Evolutionary conservation across 2,113 vertebrate species (phyloP).

Genomic region (Meles meles): DNA sequence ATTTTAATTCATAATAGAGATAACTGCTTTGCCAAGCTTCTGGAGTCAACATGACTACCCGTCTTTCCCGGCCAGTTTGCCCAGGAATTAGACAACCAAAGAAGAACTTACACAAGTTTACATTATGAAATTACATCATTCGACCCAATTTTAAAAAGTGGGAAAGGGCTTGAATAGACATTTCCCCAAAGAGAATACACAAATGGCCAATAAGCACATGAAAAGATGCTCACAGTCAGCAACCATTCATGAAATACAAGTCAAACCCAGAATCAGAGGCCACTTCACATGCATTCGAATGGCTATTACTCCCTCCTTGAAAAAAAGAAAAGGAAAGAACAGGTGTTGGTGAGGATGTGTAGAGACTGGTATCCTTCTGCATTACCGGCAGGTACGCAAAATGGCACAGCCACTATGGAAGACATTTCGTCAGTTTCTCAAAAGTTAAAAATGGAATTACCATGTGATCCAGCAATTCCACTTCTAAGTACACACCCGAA

Average conservation of each 20-base stretch:
- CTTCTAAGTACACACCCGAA: neutral
- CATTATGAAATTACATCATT: neutral
- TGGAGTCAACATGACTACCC: neutral
- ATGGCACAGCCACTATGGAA: neutral
- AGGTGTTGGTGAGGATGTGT: neutral
- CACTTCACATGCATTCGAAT: neutral
- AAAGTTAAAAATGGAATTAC: neutral
- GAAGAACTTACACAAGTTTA: neutral
- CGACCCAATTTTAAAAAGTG: neutral
- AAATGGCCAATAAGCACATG: no score
- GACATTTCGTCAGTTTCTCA: neutral
- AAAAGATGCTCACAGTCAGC: neutral
- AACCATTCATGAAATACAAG: neutral
- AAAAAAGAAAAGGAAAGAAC: neutral
- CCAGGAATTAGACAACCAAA: neutral
- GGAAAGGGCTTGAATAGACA: neutral
- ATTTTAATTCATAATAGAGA: neutral
- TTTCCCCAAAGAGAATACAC: neutral
- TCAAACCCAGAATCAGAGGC: neutral
- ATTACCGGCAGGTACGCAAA: neutral
- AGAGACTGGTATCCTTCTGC: neutral
- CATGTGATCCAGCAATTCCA: neutral
- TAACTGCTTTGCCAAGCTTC: neutral
- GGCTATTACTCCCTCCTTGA: neutral
- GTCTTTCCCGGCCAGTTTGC: neutral